phyloP scores from a whole-genome alignment of 2,113 vertebrate species.

The Spea multiplicata region DNA sequence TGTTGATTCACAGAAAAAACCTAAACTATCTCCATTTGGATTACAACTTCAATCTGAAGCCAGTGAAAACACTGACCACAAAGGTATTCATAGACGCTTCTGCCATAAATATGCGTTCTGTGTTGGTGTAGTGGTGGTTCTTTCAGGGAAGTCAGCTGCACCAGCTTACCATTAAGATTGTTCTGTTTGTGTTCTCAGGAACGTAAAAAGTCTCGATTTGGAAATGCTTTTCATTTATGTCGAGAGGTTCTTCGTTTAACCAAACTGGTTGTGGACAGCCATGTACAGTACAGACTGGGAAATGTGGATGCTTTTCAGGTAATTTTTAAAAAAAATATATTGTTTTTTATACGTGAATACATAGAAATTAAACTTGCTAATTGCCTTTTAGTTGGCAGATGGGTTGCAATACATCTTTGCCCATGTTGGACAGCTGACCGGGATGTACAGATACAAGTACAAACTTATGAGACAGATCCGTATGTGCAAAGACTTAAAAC shows the following conservation, averaged over 20 bases:
- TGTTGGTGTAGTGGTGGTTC: too few relatives aligned
- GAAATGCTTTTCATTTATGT: slow-evolving; percentile 96
- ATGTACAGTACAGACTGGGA: slow-evolving; percentile 94
- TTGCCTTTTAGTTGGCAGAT: slow-evolving; percentile 78
- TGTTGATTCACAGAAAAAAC: slow-evolving; percentile 97
- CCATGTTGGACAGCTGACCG: slow-evolving; percentile 95
- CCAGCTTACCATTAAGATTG: too few relatives aligned
- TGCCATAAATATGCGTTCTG: too few relatives aligned
- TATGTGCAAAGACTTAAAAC: slow-evolving; percentile 99
- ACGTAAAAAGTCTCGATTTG: slow-evolving; percentile 95
- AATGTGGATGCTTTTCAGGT: slow-evolving; percentile 98
- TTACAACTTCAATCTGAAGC: slow-evolving; percentile 98
- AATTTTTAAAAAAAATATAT: neutral
- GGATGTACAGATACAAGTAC: slow-evolving; percentile 99
- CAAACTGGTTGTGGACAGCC: slow-evolving; percentile 97
- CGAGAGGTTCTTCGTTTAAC: slow-evolving; percentile 92
- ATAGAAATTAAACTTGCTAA: neutral
- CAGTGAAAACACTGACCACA: slow-evolving; percentile 96
- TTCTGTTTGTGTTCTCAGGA: slow-evolving; percentile 66
- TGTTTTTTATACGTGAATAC: too few relatives aligned
- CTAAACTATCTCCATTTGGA: slow-evolving; percentile 97
- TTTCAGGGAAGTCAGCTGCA: too few relatives aligned
- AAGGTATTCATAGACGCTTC: slow-evolving; percentile 71
- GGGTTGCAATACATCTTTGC: slow-evolving; percentile 98
- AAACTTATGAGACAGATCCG: slow-evolving; percentile 98